phyloP scores from a whole-genome alignment of 2,113 vertebrate genomes.

The Conger conger region DNA sequence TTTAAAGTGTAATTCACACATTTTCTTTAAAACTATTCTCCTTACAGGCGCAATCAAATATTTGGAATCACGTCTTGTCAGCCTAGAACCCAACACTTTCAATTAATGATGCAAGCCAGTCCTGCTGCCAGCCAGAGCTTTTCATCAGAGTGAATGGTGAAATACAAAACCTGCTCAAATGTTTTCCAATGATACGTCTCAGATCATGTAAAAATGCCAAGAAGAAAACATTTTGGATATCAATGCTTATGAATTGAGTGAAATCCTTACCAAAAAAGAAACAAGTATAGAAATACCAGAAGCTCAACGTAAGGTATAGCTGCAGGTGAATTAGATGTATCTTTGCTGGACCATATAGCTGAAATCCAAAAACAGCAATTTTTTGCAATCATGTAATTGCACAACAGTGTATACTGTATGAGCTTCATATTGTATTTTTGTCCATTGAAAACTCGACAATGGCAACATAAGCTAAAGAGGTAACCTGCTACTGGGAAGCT shows the following conservation, averaged over 20 bases:
- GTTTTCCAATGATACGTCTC: background rate
- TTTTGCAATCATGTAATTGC: background rate
- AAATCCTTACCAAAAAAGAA: background rate
- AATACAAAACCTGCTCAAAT: background rate
- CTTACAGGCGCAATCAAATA: background rate
- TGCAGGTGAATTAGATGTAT: background rate
- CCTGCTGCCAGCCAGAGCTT: background rate
- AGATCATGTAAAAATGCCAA: background rate
- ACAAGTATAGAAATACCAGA: background rate
- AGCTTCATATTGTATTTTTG: background rate
- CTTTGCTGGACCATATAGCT: background rate
- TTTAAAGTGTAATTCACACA: background rate
- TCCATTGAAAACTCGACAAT: background rate
- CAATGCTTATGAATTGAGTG: background rate
- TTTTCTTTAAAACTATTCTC: background rate
- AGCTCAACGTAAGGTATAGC: background rate
- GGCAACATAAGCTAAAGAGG: no score
- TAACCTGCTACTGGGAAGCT: background rate
- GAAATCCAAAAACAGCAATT: background rate
- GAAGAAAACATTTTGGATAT: background rate
- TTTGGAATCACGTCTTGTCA: background rate
- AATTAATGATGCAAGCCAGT: background rate
- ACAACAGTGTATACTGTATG: background rate
- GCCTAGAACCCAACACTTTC: background rate
- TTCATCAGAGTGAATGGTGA: constrained; percentile 4